These are phyloP conservation scores for Myrmecophaga tridactyla DNA, from an alignment of 2,113 vertebrate genomes.

Conservation along the genomic window DNA sequence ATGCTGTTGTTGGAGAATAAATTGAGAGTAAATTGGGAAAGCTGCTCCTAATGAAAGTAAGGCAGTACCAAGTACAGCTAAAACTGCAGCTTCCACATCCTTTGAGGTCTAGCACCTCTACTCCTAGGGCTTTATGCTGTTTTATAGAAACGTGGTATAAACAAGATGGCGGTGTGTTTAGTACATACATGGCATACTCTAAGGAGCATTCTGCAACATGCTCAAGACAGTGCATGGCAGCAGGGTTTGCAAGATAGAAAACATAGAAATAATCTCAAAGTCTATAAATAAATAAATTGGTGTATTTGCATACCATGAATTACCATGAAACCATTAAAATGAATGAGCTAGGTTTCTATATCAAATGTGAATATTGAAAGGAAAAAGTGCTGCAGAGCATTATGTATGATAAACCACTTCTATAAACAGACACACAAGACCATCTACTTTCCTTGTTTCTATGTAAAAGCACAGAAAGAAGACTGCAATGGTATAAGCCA, in stretches of 20 bases:
- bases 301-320: not conserved
- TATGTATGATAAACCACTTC: not conserved
- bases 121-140: not conserved
- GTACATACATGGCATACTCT: not conserved
- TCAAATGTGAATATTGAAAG: not conserved
- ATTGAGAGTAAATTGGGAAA: not conserved
- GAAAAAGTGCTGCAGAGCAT: not conserved
- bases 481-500: not conserved
- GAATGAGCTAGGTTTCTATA: not conserved
- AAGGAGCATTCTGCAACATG: not conserved
- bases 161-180: not conserved
- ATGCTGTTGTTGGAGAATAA: not conserved
- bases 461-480: not conserved
- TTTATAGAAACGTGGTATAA: not conserved
- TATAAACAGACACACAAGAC: not conserved
- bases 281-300: not conserved
- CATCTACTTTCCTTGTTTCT: not conserved
- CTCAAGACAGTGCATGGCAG: not conserved
- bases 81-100: not conserved
- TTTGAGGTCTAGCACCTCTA: not conserved
- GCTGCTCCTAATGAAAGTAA: not conserved
- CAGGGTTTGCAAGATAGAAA: not conserved
- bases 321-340: not conserved
- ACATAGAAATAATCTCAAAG: not conserved
- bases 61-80: not conserved